These are phyloP conservation scores for Nemapogon koenigi DNA, from an alignment of 2,888 invertebrate species.

Conservation along the genomic window DNA sequence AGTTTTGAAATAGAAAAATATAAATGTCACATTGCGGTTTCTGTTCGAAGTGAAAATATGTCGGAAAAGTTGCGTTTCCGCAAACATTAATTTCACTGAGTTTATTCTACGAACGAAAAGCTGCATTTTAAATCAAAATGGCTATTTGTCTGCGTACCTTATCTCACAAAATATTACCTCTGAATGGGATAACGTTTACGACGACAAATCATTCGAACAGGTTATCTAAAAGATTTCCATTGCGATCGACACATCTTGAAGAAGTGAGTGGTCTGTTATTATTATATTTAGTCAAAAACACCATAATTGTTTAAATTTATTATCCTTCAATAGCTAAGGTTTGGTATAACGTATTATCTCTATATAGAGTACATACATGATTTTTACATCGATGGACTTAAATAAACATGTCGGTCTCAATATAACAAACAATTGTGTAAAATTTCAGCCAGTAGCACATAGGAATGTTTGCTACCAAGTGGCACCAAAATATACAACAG, in stretches of 20 bases:
- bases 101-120: too few species aligned
- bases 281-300: background rate
- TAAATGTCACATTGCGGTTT: too few species aligned
- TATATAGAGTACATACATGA: too few species aligned
- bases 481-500: conserved; percentile 30
- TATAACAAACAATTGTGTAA: background rate
- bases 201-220: conserved; percentile 60
- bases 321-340: too few species aligned
- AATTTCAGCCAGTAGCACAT: conserved; percentile 38
- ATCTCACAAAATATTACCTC: conserved; percentile 60
- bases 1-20: too few species aligned
- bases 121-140: conserved; percentile 56
- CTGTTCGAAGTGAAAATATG: too few species aligned
- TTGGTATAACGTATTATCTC: background rate
- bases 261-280: conserved; percentile 41
- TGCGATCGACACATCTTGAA: conserved; percentile 55
- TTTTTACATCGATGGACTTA: too few species aligned
- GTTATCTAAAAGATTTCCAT: conserved; percentile 53
- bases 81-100: too few species aligned
- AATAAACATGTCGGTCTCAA: background rate
- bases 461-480: conserved; percentile 49
- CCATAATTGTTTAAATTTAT: too few species aligned
- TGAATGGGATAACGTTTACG: conserved; percentile 58
- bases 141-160: conserved; percentile 64
- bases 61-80: too few species aligned